These are phyloP conservation scores for Eledona agricola DNA, from an alignment of 2,888 invertebrate genomes.

Conservation along the genomic window DNA sequence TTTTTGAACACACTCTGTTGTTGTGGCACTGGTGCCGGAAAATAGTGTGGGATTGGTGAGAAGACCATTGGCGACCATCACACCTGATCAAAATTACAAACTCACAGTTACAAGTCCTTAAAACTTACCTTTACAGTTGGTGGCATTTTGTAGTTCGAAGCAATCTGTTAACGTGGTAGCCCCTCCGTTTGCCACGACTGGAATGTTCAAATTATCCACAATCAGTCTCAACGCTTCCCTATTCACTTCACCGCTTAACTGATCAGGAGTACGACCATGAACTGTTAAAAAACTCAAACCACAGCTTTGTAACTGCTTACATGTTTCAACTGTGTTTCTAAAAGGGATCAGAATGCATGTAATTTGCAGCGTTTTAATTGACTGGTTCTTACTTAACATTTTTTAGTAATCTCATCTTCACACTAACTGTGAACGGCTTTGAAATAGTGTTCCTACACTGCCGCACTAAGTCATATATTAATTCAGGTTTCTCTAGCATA, in stretches of 20 bases:
- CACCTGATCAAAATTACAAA: conserved; percentile 62
- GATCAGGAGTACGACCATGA: conserved; percentile 89
- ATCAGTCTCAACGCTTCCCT: conserved; percentile 75
- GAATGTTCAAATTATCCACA: conserved; percentile 76
- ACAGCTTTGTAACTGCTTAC: conserved; percentile 80
- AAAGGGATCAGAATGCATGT: conserved; percentile 14
- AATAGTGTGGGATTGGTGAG: conserved; percentile 92
- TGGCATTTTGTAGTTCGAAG: conserved; percentile 69
- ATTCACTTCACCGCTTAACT: conserved; percentile 79
- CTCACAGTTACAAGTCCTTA: not conserved
- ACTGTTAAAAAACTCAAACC: conserved; percentile 90
- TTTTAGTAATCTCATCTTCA: conserved; percentile 86
- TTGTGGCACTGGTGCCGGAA: conserved; percentile 75
- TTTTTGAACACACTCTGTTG: conserved; percentile 78
- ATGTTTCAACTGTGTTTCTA: conserved; percentile 79
- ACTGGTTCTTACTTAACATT: conserved; percentile 65
- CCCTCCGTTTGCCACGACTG: conserved; percentile 94
- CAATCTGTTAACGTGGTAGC: conserved; percentile 80
- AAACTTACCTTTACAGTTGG: conserved; percentile 74
- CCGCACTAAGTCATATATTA: conserved; percentile 81
- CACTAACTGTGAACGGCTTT: conserved; percentile 83
- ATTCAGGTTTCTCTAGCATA: conserved; percentile 82
- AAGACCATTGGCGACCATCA: conserved; percentile 93
- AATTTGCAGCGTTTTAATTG: too few species aligned
- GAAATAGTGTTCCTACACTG: conserved; percentile 78